Evolutionary conservation across 1,140 invertebrate genomes (phyloP).

Genomic region (Papilio polytes): DNA sequence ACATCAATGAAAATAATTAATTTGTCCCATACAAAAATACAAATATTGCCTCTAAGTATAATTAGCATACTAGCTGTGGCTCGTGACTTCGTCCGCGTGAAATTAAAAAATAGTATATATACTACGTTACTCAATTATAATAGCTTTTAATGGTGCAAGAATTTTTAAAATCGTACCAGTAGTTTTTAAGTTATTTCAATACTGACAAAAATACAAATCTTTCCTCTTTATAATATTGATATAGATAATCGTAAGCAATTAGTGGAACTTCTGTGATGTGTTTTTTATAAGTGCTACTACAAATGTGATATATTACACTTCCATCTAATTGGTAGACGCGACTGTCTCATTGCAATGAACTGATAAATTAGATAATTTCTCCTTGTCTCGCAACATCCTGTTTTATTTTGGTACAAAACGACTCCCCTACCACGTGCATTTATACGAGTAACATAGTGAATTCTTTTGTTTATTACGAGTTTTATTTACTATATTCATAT

Average conservation of each 20-base stretch:
- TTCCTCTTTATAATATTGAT: too few relatives aligned
- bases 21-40: too few relatives aligned
- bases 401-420: background rate
- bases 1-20: too few relatives aligned
- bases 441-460: background rate
- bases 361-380: constrained; percentile 15
- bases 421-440: background rate
- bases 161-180: too few relatives aligned
- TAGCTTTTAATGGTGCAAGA: too few relatives aligned
- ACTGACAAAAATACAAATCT: too few relatives aligned
- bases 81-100: too few relatives aligned
- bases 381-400: constrained; percentile 1
- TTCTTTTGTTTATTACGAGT: background rate
- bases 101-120: too few relatives aligned
- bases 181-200: too few relatives aligned
- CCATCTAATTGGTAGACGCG: constrained; percentile 11
- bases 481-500: background rate
- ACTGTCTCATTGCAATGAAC: constrained; percentile 22
- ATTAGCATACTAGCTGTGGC: too few relatives aligned
- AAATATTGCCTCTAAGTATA: too few relatives aligned
- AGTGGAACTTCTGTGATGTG: background rate
- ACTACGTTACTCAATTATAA: too few relatives aligned
- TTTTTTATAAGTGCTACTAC: background rate
- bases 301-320: constrained; percentile 25
- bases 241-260: background rate